Evolutionary conservation across 1,140 invertebrate species (phyloP), one percentile per base, ranked within the genome.

Genomic region (Cotesia typhae): DNA sequence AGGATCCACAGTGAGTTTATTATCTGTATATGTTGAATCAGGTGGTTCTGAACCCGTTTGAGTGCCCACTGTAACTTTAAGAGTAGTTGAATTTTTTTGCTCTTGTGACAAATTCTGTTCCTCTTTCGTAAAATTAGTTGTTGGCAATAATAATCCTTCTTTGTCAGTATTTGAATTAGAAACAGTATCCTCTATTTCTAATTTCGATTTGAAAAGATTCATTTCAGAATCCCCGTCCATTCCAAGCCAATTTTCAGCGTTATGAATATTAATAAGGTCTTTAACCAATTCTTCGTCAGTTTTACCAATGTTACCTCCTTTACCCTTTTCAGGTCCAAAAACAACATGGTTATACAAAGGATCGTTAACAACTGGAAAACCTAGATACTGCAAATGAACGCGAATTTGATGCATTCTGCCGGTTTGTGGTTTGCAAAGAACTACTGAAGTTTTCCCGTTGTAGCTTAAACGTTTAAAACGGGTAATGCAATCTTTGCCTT

Each of bases 331-430:
- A 0, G 94, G 94, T 0, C 96, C 96, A 84, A 98, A 97, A 0
- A 96, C 94, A 7, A 91, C 90, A 83, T 96, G 94, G 84, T 98
- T 98, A 87, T 99, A 99, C 0, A 99, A 87, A 0, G 96, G 95
- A 87, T 99, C 98, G 83, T 99, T 99, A 1, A 98, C 92, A 69
- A 99, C 98, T 1, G 98, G 98, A 88, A 95, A 95, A 68, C 97
- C 98, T 77, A 99, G 89, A 87, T 95, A 99, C 84, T 99, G 98
- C 51, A 99, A 90, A 88, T 99, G 98, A n/a, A 99, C 96, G 73
- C 98, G 90, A 74, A 99, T 99, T 87, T 99, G 98, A 87, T 99
- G 98, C 92, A 99, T 99, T 73, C 98, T 88, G 0, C 98, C 98
- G 1, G 98, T 99, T 78, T 94, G 92, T 0, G 98, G 96, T 78